A percentile compares a stretch with the other conserved stretches of the same genome.
These are phyloP conservation scores for Alfaro cultratus DNA, from an alignment of 2,797 vertebrate species.

Conservation along the genomic window DNA sequence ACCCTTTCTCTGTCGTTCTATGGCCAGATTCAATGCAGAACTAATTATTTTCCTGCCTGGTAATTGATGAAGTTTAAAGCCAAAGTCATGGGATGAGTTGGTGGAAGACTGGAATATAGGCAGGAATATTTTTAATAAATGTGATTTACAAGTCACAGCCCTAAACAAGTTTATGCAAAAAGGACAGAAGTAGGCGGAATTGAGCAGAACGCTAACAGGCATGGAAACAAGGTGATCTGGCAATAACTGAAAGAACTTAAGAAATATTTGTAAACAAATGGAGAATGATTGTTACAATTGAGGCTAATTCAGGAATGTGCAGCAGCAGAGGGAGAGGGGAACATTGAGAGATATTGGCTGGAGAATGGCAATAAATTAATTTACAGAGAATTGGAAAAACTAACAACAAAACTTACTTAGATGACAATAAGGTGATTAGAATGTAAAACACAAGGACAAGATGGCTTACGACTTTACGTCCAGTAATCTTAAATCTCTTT, in stretches of 20 bases:
- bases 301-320: background rate
- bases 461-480: background rate
- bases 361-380: background rate
- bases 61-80: conserved; percentile 57
- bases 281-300: background rate
- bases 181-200: background rate
- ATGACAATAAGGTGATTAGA: background rate
- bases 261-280: background rate
- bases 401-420: background rate
- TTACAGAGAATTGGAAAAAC: background rate
- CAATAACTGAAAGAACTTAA: background rate
- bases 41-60: conserved; percentile 48
- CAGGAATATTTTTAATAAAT: background rate
- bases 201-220: background rate
- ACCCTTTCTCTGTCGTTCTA: conserved; percentile 15
- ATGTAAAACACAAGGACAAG: background rate
- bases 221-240: background rate
- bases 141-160: background rate
- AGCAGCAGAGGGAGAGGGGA: background rate
- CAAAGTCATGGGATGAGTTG: background rate
- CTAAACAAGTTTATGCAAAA: background rate
- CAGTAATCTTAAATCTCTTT: background rate
- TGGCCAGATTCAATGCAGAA: conserved; percentile 43
- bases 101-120: background rate
- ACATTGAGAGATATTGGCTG: background rate